A percentile compares a stretch with the other conserved stretches of the same genome.
Evolutionary conservation across 2,113 vertebrate species (phyloP).

Genomic region (Antechinus stuartii): DNA sequence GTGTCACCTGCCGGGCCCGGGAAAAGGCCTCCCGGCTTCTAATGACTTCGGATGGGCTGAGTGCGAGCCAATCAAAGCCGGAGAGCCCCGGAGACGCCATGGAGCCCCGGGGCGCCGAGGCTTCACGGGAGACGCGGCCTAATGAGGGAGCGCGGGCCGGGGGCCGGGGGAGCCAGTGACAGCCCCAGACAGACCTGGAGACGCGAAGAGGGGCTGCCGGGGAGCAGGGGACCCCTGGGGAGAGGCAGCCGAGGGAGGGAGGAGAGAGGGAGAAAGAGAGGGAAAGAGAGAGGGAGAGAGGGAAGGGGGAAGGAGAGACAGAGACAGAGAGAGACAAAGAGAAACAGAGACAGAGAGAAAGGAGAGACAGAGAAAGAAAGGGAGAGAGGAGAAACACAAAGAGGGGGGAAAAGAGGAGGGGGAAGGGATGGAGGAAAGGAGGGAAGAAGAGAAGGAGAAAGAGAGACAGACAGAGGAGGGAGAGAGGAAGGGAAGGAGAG

Average conservation of each 20-base stretch:
- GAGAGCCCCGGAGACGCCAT: neutral
- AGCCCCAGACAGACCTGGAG: neutral
- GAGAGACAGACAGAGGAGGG: no score
- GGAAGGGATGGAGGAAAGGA: no score
- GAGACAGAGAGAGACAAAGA: fast-evolving
- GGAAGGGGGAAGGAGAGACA: neutral
- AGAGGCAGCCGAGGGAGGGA: neutral
- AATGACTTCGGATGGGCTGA: neutral
- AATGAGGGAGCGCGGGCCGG: neutral
- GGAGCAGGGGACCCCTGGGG: neutral
- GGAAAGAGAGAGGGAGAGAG: neutral
- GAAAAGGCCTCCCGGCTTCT: neutral
- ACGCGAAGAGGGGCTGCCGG: neutral
- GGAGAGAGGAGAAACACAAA: no score
- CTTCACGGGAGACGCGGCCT: neutral
- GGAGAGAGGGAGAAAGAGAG: neutral
- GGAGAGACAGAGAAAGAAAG: fast-evolving
- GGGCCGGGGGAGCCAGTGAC: neutral
- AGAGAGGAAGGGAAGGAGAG: no score
- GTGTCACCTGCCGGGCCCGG: neutral
- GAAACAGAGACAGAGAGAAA: neutral
- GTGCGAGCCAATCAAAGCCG: neutral
- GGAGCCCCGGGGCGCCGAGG: neutral
- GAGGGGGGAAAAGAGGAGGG: no score
- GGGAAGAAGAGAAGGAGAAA: no score